Evolutionary conservation across 1,140 invertebrate genomes (phyloP).

Genomic region (Brachionus rubens): DNA sequence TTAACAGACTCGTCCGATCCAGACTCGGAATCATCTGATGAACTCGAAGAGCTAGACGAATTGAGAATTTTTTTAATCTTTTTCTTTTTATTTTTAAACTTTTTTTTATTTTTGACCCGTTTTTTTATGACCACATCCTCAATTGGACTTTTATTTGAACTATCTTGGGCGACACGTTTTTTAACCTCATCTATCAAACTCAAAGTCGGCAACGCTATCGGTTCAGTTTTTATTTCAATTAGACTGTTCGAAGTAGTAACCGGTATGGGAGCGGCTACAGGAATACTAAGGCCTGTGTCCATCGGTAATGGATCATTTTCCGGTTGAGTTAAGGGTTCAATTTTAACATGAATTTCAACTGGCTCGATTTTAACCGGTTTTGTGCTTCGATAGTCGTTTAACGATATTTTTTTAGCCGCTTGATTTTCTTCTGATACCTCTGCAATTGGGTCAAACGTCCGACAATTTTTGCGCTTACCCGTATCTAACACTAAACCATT

Average conservation of each 20-base stretch:
- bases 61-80: constrained; percentile 22
- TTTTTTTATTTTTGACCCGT: constrained; percentile 10
- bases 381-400: background rate
- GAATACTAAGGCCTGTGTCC: background rate
- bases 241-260: background rate
- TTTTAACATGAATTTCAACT: no score
- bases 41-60: background rate
- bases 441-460: background rate
- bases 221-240: background rate
- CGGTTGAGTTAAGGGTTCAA: no score
- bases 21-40: background rate
- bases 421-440: background rate
- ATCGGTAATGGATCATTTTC: background rate
- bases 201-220: background rate
- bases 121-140: background rate
- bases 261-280: background rate
- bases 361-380: background rate
- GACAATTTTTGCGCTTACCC: background rate
- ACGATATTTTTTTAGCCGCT: background rate
- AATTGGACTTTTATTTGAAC: no score
- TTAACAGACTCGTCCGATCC: background rate
- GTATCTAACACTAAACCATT: background rate
- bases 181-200: background rate
- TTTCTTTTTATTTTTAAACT: constrained; percentile 8
- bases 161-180: background rate